phyloP scores from a whole-genome alignment of 1,140 invertebrate genomes.

The Phymastichus coffea region DNA sequence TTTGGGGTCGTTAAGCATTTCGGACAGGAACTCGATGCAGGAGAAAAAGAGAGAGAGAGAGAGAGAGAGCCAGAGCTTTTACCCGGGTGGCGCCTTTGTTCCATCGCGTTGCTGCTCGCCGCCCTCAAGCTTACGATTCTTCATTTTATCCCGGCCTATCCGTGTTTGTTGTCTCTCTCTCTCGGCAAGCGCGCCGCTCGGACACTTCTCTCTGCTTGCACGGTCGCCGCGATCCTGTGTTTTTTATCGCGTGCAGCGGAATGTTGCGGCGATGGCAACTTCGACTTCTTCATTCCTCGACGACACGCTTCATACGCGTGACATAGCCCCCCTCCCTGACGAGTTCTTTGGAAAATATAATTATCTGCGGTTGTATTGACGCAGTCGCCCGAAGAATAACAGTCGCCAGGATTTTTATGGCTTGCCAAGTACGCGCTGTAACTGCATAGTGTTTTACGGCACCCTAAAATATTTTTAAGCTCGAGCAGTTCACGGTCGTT shows the following conservation, averaged over 20 bases:
- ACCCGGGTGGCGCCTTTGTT: constrained; percentile 24
- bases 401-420: neutral
- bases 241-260: too few species aligned
- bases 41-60: neutral
- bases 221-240: neutral
- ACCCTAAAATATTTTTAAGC: too few species aligned
- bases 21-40: constrained; percentile 11
- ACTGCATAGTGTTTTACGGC: too few species aligned
- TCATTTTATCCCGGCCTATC: constrained; percentile 16
- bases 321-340: too few species aligned
- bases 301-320: too few species aligned
- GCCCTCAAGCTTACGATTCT: constrained; percentile 7
- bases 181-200: neutral
- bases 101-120: constrained; percentile 22
- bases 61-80: too few species aligned
- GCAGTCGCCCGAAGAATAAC: neutral
- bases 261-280: too few species aligned
- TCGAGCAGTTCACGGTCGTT: too few species aligned
- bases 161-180: too few species aligned
- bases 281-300: too few species aligned
- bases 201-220: neutral
- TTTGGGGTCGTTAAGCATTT: constrained; percentile 27
- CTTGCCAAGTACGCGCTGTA: neutral
- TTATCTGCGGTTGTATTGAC: neutral
- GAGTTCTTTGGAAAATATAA: neutral